Percentiles rank a stretch among this genome's conserved stretches.
These are phyloP conservation scores for Embiotoca jacksoni DNA, from an alignment of 2,113 vertebrate species.

Conservation along the genomic window DNA sequence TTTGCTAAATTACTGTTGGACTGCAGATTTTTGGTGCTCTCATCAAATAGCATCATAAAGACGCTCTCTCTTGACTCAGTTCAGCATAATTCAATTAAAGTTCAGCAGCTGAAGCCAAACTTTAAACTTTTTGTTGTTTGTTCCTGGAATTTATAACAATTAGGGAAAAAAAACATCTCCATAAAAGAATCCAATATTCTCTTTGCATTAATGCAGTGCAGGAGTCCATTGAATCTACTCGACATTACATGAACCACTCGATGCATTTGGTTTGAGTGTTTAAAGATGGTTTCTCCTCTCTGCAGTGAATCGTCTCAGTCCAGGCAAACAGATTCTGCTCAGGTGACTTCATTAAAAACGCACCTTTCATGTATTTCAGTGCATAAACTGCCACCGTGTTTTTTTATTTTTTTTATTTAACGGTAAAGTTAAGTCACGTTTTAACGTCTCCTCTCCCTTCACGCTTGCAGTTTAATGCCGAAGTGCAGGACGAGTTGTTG, in stretches of 20 bases:
- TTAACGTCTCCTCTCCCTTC: not conserved
- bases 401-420: not conserved
- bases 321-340: constrained; percentile 80
- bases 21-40: no score
- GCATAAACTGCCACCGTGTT: no score
- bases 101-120: not conserved
- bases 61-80: not conserved
- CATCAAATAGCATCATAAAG: no score
- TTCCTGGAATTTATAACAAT: not conserved
- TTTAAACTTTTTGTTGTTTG: not conserved
- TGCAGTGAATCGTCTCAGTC: constrained; percentile 85
- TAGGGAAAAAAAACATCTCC: not conserved
- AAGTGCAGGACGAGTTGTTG: constrained; percentile 91
- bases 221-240: not conserved
- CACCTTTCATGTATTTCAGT: no score
- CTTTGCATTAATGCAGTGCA: no score
- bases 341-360: constrained; percentile 52
- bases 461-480: constrained; percentile 80
- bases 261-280: not conserved
- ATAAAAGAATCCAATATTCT: not conserved
- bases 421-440: no score
- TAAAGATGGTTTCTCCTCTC: constrained; percentile 7
- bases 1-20: no score
- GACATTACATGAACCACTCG: not conserved
- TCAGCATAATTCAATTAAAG: not conserved